phyloP scores from a whole-genome alignment of 2,888 invertebrate species.

The Heliconius hortense region DNA sequence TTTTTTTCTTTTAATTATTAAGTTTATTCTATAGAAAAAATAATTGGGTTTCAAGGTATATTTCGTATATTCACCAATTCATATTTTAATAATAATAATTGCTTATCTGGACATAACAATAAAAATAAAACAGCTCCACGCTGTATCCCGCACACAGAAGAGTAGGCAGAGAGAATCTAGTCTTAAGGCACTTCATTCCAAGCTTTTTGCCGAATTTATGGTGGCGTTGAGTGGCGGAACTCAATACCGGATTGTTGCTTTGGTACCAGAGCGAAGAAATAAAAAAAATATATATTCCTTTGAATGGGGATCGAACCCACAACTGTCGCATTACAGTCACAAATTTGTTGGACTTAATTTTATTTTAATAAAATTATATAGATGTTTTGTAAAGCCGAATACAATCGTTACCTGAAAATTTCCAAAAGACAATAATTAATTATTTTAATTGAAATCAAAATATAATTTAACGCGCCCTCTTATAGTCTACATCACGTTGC shows the following conservation, averaged over 20 bases:
- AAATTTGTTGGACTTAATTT: too few species aligned
- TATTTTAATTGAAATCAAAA: not conserved
- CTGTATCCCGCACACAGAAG: too few species aligned
- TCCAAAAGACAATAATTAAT: not conserved
- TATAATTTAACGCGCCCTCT: conserved; percentile 30
- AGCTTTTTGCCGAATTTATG: not conserved
- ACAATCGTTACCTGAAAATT: not conserved
- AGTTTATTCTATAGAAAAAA: not conserved
- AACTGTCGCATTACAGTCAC: too few species aligned
- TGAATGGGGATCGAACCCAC: too few species aligned
- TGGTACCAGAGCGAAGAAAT: not conserved
- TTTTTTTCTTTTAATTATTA: conserved; percentile 12
- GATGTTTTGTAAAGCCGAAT: not conserved
- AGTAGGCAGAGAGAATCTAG: not conserved
- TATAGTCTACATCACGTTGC: conserved; percentile 23
- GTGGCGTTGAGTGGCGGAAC: not conserved
- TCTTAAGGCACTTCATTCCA: not conserved
- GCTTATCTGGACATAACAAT: not conserved
- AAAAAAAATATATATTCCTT: not conserved
- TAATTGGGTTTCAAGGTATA: not conserved
- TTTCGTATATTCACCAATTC: not conserved
- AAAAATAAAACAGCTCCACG: not conserved
- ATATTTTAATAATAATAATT: not conserved
- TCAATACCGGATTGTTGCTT: not conserved
- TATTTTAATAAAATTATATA: too few species aligned